Percentiles rank a stretch among this genome's conserved stretches.
Conservation (phyloP, 1,140 invertebrate genomes). For the Macrotrachela quadricornifera region DNA sequence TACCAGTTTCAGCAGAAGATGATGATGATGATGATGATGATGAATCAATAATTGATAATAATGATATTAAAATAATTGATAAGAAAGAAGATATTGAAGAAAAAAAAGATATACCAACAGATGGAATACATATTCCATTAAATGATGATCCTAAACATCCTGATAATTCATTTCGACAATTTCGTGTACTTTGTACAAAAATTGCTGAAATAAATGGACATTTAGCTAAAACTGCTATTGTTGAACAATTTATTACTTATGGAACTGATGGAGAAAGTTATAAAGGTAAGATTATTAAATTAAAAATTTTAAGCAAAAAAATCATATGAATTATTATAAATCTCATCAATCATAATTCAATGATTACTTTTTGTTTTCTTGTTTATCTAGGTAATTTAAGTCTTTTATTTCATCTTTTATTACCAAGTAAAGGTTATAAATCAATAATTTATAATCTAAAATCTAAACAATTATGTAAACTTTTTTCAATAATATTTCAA, state of each 20-base stretch:
- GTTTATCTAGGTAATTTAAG: slow-evolving; percentile 52
- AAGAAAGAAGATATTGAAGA: background rate
- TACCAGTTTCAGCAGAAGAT: background rate
- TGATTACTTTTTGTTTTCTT: slow-evolving; percentile 20
- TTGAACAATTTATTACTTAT: slow-evolving; percentile 45
- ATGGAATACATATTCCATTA: background rate
- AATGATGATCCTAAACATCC: slow-evolving; percentile 17
- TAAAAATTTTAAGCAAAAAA: background rate
- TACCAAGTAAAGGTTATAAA: slow-evolving; percentile 51
- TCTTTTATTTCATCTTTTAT: slow-evolving; percentile 59
- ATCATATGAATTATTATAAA: background rate
- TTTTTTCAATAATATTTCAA: slow-evolving; percentile 51
- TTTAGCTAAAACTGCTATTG: slow-evolving; percentile 51
- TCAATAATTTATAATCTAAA: slow-evolving; percentile 63
- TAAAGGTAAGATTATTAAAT: background rate
- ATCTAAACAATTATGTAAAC: slow-evolving; percentile 66
- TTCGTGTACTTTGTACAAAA: slow-evolving; percentile 49
- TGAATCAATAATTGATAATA: background rate
- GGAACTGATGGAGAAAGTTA: slow-evolving; percentile 30
- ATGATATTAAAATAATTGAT: background rate
- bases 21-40: slow-evolving; percentile 4
- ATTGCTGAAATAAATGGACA: slow-evolving; percentile 55
- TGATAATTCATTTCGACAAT: slow-evolving; percentile 54
- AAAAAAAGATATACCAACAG: background rate
- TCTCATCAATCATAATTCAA: no score